Evolutionary conservation across 1,140 invertebrate species (phyloP).

Genomic region (Saccostrea glomerata): DNA sequence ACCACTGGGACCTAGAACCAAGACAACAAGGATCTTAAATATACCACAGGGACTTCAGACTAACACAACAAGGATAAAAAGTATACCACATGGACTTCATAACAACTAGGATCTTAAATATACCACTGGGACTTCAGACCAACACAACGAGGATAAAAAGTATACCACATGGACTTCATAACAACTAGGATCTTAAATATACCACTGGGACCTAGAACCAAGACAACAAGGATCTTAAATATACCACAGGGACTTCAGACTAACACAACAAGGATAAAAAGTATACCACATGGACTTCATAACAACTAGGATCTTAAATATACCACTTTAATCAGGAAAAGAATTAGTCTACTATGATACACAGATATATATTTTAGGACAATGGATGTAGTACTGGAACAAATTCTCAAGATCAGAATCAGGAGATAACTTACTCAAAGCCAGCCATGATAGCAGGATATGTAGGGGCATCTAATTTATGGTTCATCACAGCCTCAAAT

Average conservation of each 20-base stretch:
- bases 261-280: background rate
- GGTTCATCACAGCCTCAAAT: slow-evolving; percentile 82
- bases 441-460: slow-evolving; percentile 86
- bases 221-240: slow-evolving; percentile 33
- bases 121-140: background rate
- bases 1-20: background rate
- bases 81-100: too few relatives aligned
- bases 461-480: slow-evolving; percentile 85
- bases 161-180: too few relatives aligned
- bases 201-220: background rate
- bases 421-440: slow-evolving; percentile 61
- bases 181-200: background rate
- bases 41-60: background rate
- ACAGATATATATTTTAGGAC: too few relatives aligned
- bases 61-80: too few relatives aligned
- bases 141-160: too few relatives aligned
- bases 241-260: background rate
- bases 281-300: background rate
- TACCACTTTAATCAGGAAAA: background rate
- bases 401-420: background rate
- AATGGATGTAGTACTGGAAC: background rate
- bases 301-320: too few relatives aligned
- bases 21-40: background rate
- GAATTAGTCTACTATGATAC: background rate
- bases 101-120: too few relatives aligned